phyloP scores from a whole-genome alignment of 1,140 invertebrate genomes.

The Drosophila nigrodunni region DNA sequence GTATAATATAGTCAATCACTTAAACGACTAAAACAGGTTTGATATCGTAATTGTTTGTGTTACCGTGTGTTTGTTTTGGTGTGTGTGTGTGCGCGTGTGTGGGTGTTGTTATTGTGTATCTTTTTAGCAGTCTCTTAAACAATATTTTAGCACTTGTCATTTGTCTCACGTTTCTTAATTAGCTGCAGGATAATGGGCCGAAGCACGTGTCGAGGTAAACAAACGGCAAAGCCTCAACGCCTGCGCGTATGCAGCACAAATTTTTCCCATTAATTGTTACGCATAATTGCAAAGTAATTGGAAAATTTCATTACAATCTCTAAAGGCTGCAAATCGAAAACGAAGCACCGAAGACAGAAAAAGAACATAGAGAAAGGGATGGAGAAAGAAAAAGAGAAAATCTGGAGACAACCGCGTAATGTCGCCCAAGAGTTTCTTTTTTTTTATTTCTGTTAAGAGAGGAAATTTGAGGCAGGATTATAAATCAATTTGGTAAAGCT shows the following conservation, averaged over 20 bases:
- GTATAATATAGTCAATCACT: not conserved
- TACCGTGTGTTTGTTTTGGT: not conserved
- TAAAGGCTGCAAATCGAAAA: not conserved
- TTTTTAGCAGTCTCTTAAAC: constrained; percentile 39
- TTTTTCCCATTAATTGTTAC: constrained; percentile 55
- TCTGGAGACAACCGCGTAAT: constrained; percentile 22
- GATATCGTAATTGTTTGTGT: not conserved
- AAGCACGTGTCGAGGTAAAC: constrained; percentile 66
- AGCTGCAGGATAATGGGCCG: constrained; percentile 74
- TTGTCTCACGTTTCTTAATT: constrained; percentile 82
- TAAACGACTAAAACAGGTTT: not conserved
- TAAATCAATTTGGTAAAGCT: constrained; percentile 76
- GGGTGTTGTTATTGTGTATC: not conserved
- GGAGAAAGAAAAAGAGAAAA: constrained; percentile 17
- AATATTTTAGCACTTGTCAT: constrained; percentile 74
- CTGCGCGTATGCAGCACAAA: constrained; percentile 48
- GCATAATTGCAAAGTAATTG: constrained; percentile 81
- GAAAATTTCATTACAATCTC: constrained; percentile 73
- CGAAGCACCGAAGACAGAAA: not conserved
- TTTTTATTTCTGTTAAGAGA: constrained; percentile 42
- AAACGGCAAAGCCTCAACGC: constrained; percentile 33
- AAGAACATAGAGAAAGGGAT: constrained; percentile 5
- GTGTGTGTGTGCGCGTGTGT: not conserved
- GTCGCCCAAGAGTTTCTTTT: not conserved
- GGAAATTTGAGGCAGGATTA: constrained; percentile 71